Evolutionary conservation across 2,113 vertebrate genomes (phyloP), one percentile per base, ranked within the genome.

Genomic region (Chionomys nivalis): DNA sequence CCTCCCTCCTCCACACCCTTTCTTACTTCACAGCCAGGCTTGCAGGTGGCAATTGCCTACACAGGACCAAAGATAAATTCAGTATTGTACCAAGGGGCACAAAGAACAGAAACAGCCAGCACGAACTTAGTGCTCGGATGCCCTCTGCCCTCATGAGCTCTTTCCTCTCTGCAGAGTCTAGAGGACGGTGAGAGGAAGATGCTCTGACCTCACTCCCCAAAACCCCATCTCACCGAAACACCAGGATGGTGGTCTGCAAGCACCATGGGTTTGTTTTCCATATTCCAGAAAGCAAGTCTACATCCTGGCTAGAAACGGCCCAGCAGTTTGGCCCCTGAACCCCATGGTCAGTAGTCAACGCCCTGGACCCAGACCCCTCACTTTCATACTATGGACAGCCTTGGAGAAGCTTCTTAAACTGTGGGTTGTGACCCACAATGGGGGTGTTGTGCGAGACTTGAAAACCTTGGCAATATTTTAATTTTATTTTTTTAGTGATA

Each of bases 11-110:
- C 7, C 17, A 16, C 4, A 1, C 0, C 47, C 47, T 52, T 36
- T 52, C 52, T 31, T 26, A 21, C 78, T 28, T 23, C 5, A 2
- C 4, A 3, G 81, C 42, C 42, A 4, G 17, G 23, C 63, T 33
- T 47, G 13, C 13, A 0, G 13, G 83, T 73, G 14, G 33, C 3
- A 0, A 5, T 0, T 0, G 17, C 16, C n/a, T 47, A 16, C 9
- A 28, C 2, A 55, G 13, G 55, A 26, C 21, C 65, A 19, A 3
- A 49, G 52, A 9, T 87, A 28, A 42, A 66, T 23, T 87, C 47
- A 14, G 58, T 49, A 19, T 23, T 28, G 17, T 36, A 79, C 70
- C 17, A 28, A 19, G 47, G 31, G 24, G 12, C 36, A 58, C 21
- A 63, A 21, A 77, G 16, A 21, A 10, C 17, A 7, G 49, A 68